Evolutionary conservation across 1,140 invertebrate genomes (phyloP).

Genomic region (Anastrepha ludens): DNA sequence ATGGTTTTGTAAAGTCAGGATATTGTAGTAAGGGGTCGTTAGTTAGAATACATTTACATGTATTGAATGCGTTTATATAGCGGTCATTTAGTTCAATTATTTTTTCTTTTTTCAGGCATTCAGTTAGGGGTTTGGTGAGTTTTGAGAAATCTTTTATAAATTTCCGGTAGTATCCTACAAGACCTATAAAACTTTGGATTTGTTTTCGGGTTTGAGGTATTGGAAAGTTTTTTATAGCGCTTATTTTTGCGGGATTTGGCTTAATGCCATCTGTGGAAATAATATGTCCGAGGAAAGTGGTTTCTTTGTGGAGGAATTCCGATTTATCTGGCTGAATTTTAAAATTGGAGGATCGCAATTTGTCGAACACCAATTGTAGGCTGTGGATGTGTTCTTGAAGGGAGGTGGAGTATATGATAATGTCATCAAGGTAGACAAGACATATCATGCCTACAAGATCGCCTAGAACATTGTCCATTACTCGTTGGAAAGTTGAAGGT

Average conservation of each 20-base stretch:
- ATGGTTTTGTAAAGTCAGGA: too few relatives aligned
- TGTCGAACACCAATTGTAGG: conserved; percentile 39
- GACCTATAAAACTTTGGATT: too few relatives aligned
- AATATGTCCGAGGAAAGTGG: conserved; percentile 59
- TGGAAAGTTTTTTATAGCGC: too few relatives aligned
- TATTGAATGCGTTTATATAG: too few relatives aligned
- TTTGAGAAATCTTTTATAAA: too few relatives aligned
- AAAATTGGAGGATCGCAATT: conserved; percentile 36
- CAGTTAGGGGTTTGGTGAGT: too few relatives aligned
- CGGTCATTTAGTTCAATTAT: too few relatives aligned
- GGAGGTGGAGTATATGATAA: conserved; percentile 40
- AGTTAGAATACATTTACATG: too few relatives aligned
- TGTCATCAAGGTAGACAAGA: conserved; percentile 52
- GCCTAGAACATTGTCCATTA: conserved; percentile 38
- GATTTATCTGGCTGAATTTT: conserved; percentile 56
- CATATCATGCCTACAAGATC: conserved; percentile 53
- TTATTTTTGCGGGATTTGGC: conserved; percentile 60
- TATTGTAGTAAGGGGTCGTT: too few relatives aligned
- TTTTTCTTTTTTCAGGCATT: too few relatives aligned
- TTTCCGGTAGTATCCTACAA: too few relatives aligned
- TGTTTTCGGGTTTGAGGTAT: too few relatives aligned
- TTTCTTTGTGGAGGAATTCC: conserved; percentile 59
- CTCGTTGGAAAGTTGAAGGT: conserved; percentile 52
- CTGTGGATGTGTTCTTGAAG: conserved; percentile 53
- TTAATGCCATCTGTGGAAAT: conserved; percentile 59